These are phyloP conservation scores for Tenrec ecaudatus DNA, from an alignment of 2,113 vertebrate genomes.

Conservation along the genomic window DNA sequence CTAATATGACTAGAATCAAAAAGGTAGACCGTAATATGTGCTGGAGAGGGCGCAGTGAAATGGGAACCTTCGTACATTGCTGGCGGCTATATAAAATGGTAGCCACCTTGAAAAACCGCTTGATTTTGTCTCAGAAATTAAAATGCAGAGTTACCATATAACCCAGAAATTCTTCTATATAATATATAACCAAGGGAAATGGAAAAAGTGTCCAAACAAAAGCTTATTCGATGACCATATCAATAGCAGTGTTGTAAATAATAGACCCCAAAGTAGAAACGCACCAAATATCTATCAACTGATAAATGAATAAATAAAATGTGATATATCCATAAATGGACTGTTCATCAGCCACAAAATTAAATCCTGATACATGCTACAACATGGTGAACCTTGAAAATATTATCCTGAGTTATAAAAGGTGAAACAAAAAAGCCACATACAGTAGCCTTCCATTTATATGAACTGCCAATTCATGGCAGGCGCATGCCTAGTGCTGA, in stretches of 20 bases:
- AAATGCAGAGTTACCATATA: background rate
- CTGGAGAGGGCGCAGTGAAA: background rate
- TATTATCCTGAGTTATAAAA: background rate
- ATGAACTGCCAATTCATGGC: background rate
- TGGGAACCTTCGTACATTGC: background rate
- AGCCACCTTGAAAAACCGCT: background rate
- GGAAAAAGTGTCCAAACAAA: background rate
- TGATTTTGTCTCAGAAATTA: background rate
- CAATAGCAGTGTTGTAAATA: background rate
- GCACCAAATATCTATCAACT: background rate
- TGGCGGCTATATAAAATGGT: background rate
- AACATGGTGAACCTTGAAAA: background rate
- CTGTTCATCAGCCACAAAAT: background rate
- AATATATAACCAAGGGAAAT: background rate
- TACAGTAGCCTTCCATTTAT: background rate
- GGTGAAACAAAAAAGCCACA: background rate
- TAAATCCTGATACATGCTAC: background rate
- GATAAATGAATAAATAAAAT: constrained; percentile 9
- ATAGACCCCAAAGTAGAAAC: constrained; percentile 13
- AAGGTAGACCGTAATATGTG: background rate
- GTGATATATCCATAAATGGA: background rate
- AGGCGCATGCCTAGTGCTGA: background rate
- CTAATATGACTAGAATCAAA: background rate
- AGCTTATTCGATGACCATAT: background rate
- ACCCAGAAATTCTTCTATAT: background rate